phyloP scores from a whole-genome alignment of 2,888 invertebrate genomes.

The Cenopis cana region DNA sequence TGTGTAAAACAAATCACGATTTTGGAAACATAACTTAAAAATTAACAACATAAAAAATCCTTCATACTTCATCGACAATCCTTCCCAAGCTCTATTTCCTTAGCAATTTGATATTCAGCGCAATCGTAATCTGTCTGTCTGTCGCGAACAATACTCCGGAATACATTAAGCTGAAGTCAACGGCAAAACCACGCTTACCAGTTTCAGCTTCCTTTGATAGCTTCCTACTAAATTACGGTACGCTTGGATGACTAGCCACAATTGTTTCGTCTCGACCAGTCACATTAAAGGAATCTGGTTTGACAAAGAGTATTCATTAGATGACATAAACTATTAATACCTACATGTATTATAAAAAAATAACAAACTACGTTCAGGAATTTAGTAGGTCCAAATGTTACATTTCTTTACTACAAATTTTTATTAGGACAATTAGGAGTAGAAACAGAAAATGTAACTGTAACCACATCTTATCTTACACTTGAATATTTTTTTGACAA shows the following conservation, averaged over 20 bases:
- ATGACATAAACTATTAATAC: neutral
- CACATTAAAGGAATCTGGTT: conserved; percentile 39
- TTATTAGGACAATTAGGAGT: no score
- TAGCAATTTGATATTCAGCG: conserved; percentile 63
- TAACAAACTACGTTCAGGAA: neutral
- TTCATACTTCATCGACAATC: conserved; percentile 44
- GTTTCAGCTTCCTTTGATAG: conserved; percentile 54
- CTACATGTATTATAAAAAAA: neutral
- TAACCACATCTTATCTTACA: neutral
- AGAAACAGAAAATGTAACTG: no score
- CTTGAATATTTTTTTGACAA: neutral
- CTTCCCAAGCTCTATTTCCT: conserved; percentile 55
- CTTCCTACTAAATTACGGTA: conserved; percentile 52
- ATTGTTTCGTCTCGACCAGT: conserved; percentile 54
- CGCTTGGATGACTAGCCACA: conserved; percentile 53
- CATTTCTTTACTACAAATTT: neutral
- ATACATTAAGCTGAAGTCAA: conserved; percentile 77
- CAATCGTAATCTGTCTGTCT: conserved; percentile 71
- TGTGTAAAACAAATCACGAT: neutral
- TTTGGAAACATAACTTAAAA: neutral
- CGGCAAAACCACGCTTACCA: conserved; percentile 60
- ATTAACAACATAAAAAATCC: neutral
- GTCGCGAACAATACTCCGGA: conserved; percentile 75
- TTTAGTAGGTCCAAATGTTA: neutral
- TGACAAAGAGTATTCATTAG: neutral